Evolutionary conservation across 2,888 invertebrate species (phyloP), one percentile per base, ranked within the genome.

Genomic region (Lissocephala sabroskyi): DNA sequence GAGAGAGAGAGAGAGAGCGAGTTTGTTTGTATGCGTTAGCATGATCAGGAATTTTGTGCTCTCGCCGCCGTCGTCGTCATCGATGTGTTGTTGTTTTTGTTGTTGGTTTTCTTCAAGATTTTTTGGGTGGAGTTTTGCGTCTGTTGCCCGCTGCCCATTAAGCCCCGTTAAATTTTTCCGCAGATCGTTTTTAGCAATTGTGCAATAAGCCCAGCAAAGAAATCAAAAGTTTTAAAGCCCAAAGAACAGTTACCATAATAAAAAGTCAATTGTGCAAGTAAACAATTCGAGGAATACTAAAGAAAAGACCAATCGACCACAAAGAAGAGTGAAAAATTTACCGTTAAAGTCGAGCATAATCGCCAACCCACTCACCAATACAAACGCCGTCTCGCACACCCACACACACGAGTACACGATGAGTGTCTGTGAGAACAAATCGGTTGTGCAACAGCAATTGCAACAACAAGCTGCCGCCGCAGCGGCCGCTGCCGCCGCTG

Each of bases 351-450:
- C 56, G 54, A 42, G 35, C 43, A 33, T 45, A 52, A 48, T 26
- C 29, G 45, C 14, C 29, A 50, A 48, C 19, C 41, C 33, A 36
- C 40, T 13, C 28, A 52, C 45, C 54, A 28, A 61, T 10, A 62
- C 39, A 58, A 49, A 52, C 17, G 45, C 35, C 23, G n/a, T 1
- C 36, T 52, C 18, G 58, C 29, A 49, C 32, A 50, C 37, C 45
- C 10, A 56, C 17, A 59, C 41, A 41, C 32, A 46, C 4, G 49
- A 43, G 14, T 13, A 33, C 19, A 43, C 67, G 66, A 85, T 85
- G 84, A 85, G 82, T 83, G 77, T 82, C 59, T 84, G 84, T 79
- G 85, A 85, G 65, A 84, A 81, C 71, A 83, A 82, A 66, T 80
- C 75, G 70, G 74, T 76, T 64, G 73, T 79, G 66, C 66, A 68